Percentiles rank a stretch among this genome's conserved stretches.
phyloP scores from a whole-genome alignment of 1,140 invertebrate species.

The Drosophila mauritiana region DNA sequence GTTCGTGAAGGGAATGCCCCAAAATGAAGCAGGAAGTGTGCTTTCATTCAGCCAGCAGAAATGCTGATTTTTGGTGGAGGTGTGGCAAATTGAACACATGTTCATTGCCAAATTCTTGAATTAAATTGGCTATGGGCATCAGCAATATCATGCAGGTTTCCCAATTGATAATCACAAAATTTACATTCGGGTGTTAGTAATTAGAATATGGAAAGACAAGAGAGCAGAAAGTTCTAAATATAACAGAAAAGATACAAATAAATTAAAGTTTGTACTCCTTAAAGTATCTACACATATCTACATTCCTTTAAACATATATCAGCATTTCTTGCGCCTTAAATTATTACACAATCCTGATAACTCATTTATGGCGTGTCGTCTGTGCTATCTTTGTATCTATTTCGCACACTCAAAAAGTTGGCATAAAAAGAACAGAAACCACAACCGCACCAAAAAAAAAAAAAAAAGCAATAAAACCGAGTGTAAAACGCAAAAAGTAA shows the following conservation, averaged over 20 bases:
- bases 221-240: not conserved
- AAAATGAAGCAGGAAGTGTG: conserved; percentile 4
- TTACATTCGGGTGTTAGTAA: not conserved
- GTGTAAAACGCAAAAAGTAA: conserved; percentile 16
- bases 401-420: conserved; percentile 3
- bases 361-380: conserved; percentile 24
- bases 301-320: conserved; percentile 1
- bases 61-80: conserved; percentile 2
- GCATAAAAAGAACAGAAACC: conserved; percentile 20
- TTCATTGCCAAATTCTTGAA: conserved; percentile 7
- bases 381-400: conserved; percentile 19
- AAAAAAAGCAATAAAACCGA: conserved; percentile 28
- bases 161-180: not conserved
- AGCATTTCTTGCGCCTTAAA: not conserved
- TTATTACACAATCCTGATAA: conserved; percentile 40
- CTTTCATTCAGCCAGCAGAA: conserved; percentile 15
- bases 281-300: not conserved
- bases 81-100: conserved; percentile 2
- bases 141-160: not conserved
- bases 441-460: conserved; percentile 8
- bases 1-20: conserved; percentile 28
- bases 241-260: not conserved
- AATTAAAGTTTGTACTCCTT: too few relatives aligned
- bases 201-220: not conserved
- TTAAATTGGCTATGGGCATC: conserved; percentile 22